phyloP scores from a whole-genome alignment of 2,113 vertebrate genomes.

The Podiceps cristatus region DNA sequence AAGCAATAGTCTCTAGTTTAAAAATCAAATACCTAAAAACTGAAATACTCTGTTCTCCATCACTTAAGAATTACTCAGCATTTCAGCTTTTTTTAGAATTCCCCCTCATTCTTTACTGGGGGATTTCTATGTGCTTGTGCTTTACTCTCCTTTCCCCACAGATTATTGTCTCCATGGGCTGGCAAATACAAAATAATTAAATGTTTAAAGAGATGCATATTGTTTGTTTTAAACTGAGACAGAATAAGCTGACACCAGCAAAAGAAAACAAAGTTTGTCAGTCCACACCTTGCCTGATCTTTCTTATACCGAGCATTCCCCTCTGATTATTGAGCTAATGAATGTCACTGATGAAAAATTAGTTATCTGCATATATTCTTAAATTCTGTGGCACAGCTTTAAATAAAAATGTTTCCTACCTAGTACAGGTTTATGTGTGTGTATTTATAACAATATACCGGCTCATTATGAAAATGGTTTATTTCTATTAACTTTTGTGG shows the following conservation, averaged over 20 bases:
- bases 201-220: slow-evolving; percentile 62
- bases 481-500: slow-evolving; percentile 6
- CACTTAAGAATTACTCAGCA: background rate
- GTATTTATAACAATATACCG: background rate
- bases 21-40: background rate
- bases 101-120: background rate
- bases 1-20: background rate
- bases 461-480: background rate
- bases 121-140: background rate
- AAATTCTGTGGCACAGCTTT: slow-evolving; percentile 30
- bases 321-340: slow-evolving; percentile 65
- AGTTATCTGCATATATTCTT: slow-evolving; percentile 55
- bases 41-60: background rate
- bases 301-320: slow-evolving; percentile 53
- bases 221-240: slow-evolving; percentile 63
- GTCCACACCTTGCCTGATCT: slow-evolving; percentile 63
- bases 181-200: slow-evolving; percentile 72
- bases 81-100: slow-evolving; percentile 18
- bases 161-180: slow-evolving; percentile 1
- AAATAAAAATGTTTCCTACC: background rate
- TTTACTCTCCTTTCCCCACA: slow-evolving; percentile 36
- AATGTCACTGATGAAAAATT: slow-evolving; percentile 72
- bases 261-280: slow-evolving; percentile 56
- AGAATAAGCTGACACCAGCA: slow-evolving; percentile 73
- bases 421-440: background rate